phyloP scores from a whole-genome alignment of 2,113 vertebrate genomes.

The Notechis scutatus region DNA sequence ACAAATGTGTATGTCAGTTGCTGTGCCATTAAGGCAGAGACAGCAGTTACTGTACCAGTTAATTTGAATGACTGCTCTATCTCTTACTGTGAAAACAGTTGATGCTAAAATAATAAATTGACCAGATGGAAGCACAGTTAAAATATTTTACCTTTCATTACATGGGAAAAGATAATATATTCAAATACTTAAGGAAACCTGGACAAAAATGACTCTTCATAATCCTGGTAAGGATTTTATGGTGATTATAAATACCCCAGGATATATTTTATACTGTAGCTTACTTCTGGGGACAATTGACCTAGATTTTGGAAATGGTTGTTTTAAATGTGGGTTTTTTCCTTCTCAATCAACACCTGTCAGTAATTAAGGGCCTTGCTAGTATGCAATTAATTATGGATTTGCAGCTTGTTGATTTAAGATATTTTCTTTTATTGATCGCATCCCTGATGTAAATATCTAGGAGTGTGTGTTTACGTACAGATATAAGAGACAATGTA shows the following conservation, averaged over 20 bases:
- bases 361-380: neutral
- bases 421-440: neutral
- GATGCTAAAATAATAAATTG: neutral
- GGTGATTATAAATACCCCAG: neutral
- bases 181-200: neutral
- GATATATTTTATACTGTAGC: neutral
- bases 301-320: neutral
- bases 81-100: neutral
- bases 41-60: neutral
- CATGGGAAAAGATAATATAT: neutral
- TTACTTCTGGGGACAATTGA: neutral
- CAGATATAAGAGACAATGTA: neutral
- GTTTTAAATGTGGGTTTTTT: neutral
- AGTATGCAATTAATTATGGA: neutral
- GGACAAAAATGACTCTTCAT: neutral
- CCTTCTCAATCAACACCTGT: neutral
- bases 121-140: neutral
- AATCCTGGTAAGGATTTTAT: neutral
- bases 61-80: neutral
- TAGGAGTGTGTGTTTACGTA: neutral
- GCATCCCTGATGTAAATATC: neutral
- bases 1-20: neutral
- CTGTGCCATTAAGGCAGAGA: constrained; percentile 4
- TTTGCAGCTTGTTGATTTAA: neutral
- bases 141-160: neutral